Conservation (phyloP, 2,113 vertebrate genomes). For the Spea multiplicata region DNA sequence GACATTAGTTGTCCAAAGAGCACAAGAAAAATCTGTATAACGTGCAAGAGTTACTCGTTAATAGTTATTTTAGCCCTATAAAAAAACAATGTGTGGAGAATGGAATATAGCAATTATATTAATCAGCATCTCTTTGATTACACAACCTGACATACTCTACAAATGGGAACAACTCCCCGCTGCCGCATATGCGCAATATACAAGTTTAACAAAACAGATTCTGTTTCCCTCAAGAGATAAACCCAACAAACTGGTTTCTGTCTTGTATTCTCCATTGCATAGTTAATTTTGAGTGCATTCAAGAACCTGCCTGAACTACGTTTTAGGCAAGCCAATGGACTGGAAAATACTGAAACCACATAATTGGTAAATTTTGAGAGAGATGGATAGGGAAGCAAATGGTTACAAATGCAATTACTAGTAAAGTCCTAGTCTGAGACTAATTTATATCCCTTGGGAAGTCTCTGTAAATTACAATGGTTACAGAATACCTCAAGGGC, state of each 20-base stretch:
- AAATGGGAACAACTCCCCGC: conserved; percentile 15
- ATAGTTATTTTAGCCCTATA: too few relatives aligned
- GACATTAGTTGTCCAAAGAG: too few relatives aligned
- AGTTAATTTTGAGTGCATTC: conserved; percentile 42
- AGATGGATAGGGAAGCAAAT: conserved; percentile 46
- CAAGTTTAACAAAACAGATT: conserved; percentile 28
- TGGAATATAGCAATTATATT: conserved; percentile 18
- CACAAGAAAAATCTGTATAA: too few relatives aligned
- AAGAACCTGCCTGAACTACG: conserved; percentile 21
- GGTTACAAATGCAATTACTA: conserved; percentile 49
- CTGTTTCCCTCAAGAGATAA: conserved; percentile 36
- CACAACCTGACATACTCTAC: conserved; percentile 11
- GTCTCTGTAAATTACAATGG: conserved; percentile 43
- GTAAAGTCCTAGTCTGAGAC: conserved; percentile 48
- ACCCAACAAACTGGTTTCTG: conserved; percentile 44
- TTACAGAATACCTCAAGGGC: conserved; percentile 41
- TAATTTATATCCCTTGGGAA: conserved; percentile 45
- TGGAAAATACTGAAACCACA: conserved; percentile 43
- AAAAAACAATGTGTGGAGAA: not conserved
- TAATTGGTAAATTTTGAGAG: conserved; percentile 46
- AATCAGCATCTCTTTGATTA: conserved; percentile 7
- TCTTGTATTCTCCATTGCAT: conserved; percentile 38
- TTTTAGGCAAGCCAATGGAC: conserved; percentile 46
- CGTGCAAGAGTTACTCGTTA: too few relatives aligned
- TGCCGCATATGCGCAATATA: conserved; percentile 18